Evolutionary conservation across 2,113 vertebrate genomes (phyloP).

Genomic region (Gnathonemus longibarbis): DNA sequence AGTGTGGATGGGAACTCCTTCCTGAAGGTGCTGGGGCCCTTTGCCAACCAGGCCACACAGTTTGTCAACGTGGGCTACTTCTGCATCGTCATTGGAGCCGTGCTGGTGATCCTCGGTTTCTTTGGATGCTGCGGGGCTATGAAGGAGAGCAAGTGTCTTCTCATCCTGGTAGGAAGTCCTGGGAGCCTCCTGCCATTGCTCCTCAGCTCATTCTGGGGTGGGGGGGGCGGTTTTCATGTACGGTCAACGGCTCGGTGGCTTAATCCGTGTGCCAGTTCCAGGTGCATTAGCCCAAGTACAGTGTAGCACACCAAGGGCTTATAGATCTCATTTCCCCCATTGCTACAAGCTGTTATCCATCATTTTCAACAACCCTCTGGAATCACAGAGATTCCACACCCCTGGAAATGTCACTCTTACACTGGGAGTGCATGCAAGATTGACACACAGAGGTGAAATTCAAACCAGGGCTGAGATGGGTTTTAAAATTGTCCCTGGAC

Average conservation of each 20-base stretch:
- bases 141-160: constrained; percentile 81
- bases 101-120: constrained; percentile 72
- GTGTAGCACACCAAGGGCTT: not conserved
- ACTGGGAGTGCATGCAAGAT: not conserved
- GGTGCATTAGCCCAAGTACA: not conserved
- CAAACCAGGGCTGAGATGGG: not conserved
- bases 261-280: not conserved
- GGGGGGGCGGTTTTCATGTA: not conserved
- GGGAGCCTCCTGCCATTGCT: not conserved
- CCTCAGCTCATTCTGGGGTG: not conserved
- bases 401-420: not conserved
- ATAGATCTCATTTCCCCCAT: not conserved
- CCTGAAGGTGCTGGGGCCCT: constrained; percentile 55
- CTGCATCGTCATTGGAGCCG: constrained; percentile 66
- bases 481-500: not conserved
- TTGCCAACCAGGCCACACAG: constrained; percentile 48
- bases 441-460: not conserved
- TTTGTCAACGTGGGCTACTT: constrained; percentile 76
- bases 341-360: not conserved
- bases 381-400: not conserved
- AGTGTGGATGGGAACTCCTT: constrained; percentile 63
- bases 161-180: constrained; percentile 65
- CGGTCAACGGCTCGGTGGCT: not conserved
- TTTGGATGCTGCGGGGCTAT: constrained; percentile 76
- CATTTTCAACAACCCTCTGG: not conserved